Percentiles rank a stretch among this genome's conserved stretches.
Conservation (phyloP, 2,797 vertebrate genomes). For the Fistularia commersonii region DNA sequence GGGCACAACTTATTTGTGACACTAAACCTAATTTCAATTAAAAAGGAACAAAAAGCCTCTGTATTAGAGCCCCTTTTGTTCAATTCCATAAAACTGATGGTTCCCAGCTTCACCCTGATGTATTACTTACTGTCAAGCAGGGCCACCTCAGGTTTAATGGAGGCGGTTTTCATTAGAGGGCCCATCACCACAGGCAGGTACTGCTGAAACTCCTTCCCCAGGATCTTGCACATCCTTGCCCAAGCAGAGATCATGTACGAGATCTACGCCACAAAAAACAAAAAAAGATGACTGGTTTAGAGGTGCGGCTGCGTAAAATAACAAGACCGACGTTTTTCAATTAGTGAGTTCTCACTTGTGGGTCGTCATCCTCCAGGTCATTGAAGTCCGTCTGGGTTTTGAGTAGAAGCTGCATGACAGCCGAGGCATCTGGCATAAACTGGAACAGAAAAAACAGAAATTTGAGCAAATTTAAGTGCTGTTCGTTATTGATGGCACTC, state of each 20-base stretch:
- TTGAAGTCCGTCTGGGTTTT: constrained; percentile 98
- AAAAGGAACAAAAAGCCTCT: no score
- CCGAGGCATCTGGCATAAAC: constrained; percentile 99
- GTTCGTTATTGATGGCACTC: no score
- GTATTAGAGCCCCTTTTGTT: no score
- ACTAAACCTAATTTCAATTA: no score
- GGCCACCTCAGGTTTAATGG: constrained; percentile 98
- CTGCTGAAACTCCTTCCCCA: constrained; percentile 98
- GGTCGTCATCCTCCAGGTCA: constrained; percentile 96
- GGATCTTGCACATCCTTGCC: constrained; percentile 99
- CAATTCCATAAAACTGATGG: no score
- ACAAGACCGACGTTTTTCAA: accelerated
- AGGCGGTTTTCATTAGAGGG: constrained; percentile 97
- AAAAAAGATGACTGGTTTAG: accelerated
- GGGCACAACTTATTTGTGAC: no score
- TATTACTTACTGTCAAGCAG: constrained; percentile 90
- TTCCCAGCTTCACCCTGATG: no score
- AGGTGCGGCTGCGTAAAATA: neutral
- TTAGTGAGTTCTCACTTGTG: constrained; percentile 76
- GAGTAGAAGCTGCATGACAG: constrained; percentile 95
- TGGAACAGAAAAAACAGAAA: constrained; percentile 32
- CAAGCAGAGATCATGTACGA: constrained; percentile 99
- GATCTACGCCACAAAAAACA: constrained; percentile 72
- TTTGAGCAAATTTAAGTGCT: neutral
- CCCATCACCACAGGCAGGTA: constrained; percentile 99